Conservation (phyloP, 1,140 invertebrate genomes). For the Lepidurus apus region DNA sequence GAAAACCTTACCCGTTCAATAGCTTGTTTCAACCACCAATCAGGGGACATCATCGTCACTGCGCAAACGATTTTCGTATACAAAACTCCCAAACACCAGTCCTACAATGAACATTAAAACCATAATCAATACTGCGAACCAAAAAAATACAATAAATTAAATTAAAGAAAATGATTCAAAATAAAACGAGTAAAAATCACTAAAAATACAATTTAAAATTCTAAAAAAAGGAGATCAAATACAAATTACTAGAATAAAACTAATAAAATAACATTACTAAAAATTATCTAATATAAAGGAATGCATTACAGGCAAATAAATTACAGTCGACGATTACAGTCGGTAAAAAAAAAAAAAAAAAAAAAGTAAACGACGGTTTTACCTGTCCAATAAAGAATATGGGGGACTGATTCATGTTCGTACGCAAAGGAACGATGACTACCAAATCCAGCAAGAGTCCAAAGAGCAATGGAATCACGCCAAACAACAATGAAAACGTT, state of each 20-base stretch:
- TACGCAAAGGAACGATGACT: conserved; percentile 84
- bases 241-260: conserved; percentile 34
- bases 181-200: too few relatives aligned
- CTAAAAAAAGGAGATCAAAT: too few relatives aligned
- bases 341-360: too few relatives aligned
- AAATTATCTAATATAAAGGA: neutral
- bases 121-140: neutral
- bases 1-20: conserved; percentile 74
- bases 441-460: conserved; percentile 87
- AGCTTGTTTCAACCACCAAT: conserved; percentile 83
- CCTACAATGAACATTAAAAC: conserved; percentile 49
- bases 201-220: too few relatives aligned
- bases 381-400: conserved; percentile 76
- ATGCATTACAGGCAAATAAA: too few relatives aligned
- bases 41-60: conserved; percentile 90
- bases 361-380: conserved; percentile 31
- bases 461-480: conserved; percentile 85
- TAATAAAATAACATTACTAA: conserved; percentile 30
- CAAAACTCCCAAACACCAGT: conserved; percentile 93
- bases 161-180: too few relatives aligned
- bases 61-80: conserved; percentile 98
- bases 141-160: too few relatives aligned
- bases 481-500: conserved; percentile 67
- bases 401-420: conserved; percentile 88
- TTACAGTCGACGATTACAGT: too few relatives aligned